Evolutionary conservation across 2,888 invertebrate genomes (phyloP), one percentile per base, ranked within the genome.

Genomic region (Anthophora plumipes): DNA sequence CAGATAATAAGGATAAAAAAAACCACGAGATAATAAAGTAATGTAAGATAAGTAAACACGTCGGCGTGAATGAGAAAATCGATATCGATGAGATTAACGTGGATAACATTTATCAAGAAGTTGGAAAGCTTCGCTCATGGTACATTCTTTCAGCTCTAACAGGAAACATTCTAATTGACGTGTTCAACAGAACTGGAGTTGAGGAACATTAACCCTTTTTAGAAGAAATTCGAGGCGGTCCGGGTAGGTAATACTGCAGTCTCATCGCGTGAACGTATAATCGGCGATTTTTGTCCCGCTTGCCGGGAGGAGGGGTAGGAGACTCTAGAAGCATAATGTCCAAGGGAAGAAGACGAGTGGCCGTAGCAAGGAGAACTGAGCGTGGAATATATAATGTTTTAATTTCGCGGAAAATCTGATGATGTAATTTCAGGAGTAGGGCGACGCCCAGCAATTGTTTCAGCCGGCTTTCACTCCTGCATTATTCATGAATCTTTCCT

Each of bases 361-460:
- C 48, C 66, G 41, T 50, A 22, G 64, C 60, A 52, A 67, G 31
- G 57, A 66, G 69, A 77, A 69, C 63, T 37, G 73, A 78, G 71
- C 83, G 50, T 64, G 74, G 83, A 81, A 88, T 86, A 84, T 88
- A 88, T 88, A 85, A 88, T 84, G 84, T 88, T 87, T 87, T 88
- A 88, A 88, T 88, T 88, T 88, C 87, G 83, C 80, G 88, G 85
- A 88, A 88, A 88, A 88, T 87, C 87, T 82, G 85, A 88, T 83
- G 88, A 88, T 89, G 87, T 89, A 89, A 89, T 89, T 89, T 88
- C 84, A 87, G 68, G 84, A 89, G 82, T 89, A 89, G 79, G 84
- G 83, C 86, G 88, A 85, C 89, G 86, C 86, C 84, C 86, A 88
- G 89, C 89, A 88, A 89, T 89, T 89, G 89, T 89, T 89, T 89